Evolutionary conservation across 1,140 invertebrate genomes (phyloP), one percentile per base, ranked within the genome.

Genomic region (Drosophila arizonae): DNA sequence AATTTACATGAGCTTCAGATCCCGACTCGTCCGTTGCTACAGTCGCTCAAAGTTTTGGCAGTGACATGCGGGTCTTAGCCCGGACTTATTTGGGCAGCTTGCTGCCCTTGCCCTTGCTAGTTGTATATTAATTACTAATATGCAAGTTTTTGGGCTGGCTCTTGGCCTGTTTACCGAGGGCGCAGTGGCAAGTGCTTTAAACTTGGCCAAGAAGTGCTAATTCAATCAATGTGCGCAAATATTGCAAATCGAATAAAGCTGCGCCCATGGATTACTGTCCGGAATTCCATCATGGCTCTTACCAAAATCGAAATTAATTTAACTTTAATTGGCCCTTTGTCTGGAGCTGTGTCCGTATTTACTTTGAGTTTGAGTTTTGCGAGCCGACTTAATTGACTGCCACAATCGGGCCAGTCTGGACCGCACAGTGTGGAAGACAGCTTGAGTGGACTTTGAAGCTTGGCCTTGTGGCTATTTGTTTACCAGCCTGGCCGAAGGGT

Each of bases 41-140:
- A 85, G 50, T 52, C 50, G 21, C 46, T 24, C 15, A 85, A 85
- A 61, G 70, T 86, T 82, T 79, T 33, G 68, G 21, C 60, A 67
- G 51, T 70, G 75, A 72, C 78, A 85, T 80, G 65, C 63, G 45
- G n/a, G 26, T 24, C 52, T 26, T 11, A 57, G n/a, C 30, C 24
- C 17, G 13, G 21, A 6, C 5, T 1, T 17, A 8, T 11, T 24
- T 3, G 50, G 50, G 11, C 50, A 41, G 5, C n/a, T 28, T 45
- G 26, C 48, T 13, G 8, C 28, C 28, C 26, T 39, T 13, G 8
- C 28, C 28, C 26, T 39, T 36, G 4, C 43, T 30, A 54, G 55
- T 52, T 60, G 50, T 70, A 72, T 87, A 86, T 86, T 86, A 88
- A 82, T 86, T 82, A 82, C 79, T 87, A 86, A 88, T 87, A 79